phyloP scores from a whole-genome alignment of 2,888 invertebrate genomes.

The Embidobia sp. region DNA sequence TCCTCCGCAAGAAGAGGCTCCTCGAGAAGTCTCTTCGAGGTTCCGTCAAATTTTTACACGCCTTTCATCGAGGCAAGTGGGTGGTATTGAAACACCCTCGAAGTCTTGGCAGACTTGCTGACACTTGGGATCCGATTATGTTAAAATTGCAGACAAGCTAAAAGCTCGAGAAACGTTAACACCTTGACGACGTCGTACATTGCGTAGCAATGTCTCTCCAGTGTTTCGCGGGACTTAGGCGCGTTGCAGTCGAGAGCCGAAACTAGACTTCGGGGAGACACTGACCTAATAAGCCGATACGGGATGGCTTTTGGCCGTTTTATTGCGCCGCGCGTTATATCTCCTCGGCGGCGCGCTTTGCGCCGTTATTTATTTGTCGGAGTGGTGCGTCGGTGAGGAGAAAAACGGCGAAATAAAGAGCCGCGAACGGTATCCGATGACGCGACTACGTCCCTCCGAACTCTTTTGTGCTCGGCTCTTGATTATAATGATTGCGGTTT shows the following conservation, averaged over 20 bases:
- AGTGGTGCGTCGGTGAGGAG: no score
- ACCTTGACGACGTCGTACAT: conserved; percentile 42
- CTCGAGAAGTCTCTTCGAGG: no score
- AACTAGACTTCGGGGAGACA: conserved; percentile 40
- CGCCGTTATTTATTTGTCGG: no score
- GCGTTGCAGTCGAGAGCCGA: conserved; percentile 1
- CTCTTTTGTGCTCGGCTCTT: no score
- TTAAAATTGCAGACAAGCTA: conserved; percentile 50
- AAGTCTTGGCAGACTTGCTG: conserved; percentile 38
- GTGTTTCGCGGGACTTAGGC: conserved; percentile 31
- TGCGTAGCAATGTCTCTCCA: conserved; percentile 40
- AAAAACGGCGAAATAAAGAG: no score
- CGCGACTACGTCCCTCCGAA: no score
- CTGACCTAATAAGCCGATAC: conserved; percentile 38
- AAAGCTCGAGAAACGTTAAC: conserved; percentile 47
- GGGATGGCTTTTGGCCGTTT: not conserved
- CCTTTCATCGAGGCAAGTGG: no score
- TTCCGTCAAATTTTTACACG: no score
- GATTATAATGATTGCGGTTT: no score
- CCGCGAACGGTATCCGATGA: no score
- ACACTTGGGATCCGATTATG: conserved; percentile 57
- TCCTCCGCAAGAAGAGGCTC: no score
- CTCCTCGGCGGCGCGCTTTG: not conserved
- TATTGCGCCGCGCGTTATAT: not conserved
- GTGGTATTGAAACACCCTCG: conserved; percentile 14